phyloP scores from a whole-genome alignment of 1,140 invertebrate genomes.

The Agraylea sexmaculata region DNA sequence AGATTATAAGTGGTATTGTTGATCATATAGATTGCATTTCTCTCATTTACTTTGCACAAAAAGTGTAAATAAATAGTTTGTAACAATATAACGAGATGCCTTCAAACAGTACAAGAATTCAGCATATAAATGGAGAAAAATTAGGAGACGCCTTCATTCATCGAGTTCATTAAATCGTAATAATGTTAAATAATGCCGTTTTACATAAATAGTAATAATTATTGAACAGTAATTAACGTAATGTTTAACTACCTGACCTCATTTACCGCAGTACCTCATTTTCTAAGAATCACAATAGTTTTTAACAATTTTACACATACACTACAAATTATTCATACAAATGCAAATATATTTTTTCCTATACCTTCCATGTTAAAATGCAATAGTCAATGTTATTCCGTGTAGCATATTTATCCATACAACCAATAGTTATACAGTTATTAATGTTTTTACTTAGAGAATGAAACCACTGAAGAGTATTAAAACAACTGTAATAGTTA shows the following conservation, averaged over 20 bases:
- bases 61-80: slow-evolving; percentile 17
- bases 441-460: slow-evolving; percentile 21
- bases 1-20: no score
- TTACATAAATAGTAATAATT: no score
- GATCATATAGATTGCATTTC: slow-evolving; percentile 21
- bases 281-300: slow-evolving; percentile 22
- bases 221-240: no score
- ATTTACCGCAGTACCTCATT: slow-evolving; percentile 22
- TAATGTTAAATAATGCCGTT: no score
- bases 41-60: slow-evolving; percentile 19
- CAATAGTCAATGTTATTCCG: slow-evolving; percentile 21
- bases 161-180: no score
- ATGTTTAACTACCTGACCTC: no score
- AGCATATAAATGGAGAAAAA: no score
- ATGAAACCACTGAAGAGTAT: slow-evolving; percentile 15
- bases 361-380: slow-evolving; percentile 18
- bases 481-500: slow-evolving; percentile 3
- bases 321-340: slow-evolving; percentile 12
- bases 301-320: slow-evolving; percentile 17
- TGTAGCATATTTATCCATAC: slow-evolving; percentile 19
- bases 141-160: slow-evolving; percentile 15
- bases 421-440: slow-evolving; percentile 17
- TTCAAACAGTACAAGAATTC: slow-evolving; percentile 22
- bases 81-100: slow-evolving; percentile 22
- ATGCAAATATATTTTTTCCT: slow-evolving; percentile 22